Evolutionary conservation across 2,797 vertebrate genomes (phyloP), one percentile per base, ranked within the genome.

Genomic region (Labeo calbasu): DNA sequence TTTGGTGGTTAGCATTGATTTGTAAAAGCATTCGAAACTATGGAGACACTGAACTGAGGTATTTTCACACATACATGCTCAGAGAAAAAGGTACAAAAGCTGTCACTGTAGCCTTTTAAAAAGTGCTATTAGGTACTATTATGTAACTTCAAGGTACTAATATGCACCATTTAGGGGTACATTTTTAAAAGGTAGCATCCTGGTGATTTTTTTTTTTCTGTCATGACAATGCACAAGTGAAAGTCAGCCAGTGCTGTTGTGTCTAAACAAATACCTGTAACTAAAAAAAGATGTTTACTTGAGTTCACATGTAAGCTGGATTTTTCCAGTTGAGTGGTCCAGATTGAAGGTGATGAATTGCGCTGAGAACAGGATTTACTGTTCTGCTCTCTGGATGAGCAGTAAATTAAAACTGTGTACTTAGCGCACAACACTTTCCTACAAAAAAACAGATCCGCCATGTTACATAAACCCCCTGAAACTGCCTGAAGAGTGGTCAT

Each of bases 381-480:
- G 77, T 51, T 32, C n/a, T 2, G 10, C 66, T 57, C 15, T 55
- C 13, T 79, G 78, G 79, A 46, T 57, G 21, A 40, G 48, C 63
- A 40, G 63, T 79, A 23, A 68, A 79, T 81, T 69, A 70, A 70
- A 80, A 40, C 50, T 12, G 21, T 80, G 65, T 43, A 43, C 15
- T 70, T 80, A 6, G 19, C 4, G 21, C 12, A n/a, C 63, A 68
- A 40, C 76, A 32, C 46, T 32, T 79, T 10, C 28, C 2, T 5
- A 51, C 6, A 50, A 63, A 23, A 32, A 46, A 65, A 51, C 8
- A 36, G 17, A 32, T 10, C 51, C 3, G 50, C 2, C 17, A 0
- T 77, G 55, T 61, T 46, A 79, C 46, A 51, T n/a, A 79, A 65
- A 51, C 50, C 46, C 25, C 17, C 14, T 25, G 14, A 75, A 75